Percentiles rank a stretch among this genome's conserved stretches.
phyloP scores from a whole-genome alignment of 2,888 invertebrate genomes.

The Erebia palarica region DNA sequence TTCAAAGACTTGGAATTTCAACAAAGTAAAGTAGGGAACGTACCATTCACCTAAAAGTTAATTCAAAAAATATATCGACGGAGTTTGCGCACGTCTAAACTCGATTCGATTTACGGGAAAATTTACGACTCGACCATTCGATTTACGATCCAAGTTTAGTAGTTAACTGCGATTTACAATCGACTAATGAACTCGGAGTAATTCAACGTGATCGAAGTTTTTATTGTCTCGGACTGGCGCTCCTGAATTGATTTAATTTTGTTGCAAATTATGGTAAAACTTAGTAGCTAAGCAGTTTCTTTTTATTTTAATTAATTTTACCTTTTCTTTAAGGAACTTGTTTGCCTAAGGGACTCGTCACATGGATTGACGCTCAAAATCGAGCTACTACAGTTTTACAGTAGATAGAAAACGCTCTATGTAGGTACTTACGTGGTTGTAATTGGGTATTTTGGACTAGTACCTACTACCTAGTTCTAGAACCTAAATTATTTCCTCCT shows the following conservation, averaged over 20 bases:
- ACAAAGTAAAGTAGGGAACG: background rate
- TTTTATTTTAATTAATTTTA: too few relatives aligned
- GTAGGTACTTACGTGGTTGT: too few relatives aligned
- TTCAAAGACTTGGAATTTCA: background rate
- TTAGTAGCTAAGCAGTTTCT: too few relatives aligned
- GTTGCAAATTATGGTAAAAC: background rate
- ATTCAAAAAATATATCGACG: slow-evolving; percentile 28
- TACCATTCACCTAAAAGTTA: slow-evolving; percentile 17
- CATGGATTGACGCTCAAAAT: too few relatives aligned
- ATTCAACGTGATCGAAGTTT: slow-evolving; percentile 39
- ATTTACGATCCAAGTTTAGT: slow-evolving; percentile 38
- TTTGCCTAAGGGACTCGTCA: too few relatives aligned
- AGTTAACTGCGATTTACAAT: slow-evolving; percentile 43
- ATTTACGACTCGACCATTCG: slow-evolving; percentile 35
- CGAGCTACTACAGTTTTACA: too few relatives aligned
- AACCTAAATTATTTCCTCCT: too few relatives aligned
- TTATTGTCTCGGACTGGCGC: slow-evolving; percentile 34
- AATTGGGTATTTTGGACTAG: too few relatives aligned
- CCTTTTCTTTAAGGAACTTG: too few relatives aligned
- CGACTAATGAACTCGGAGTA: slow-evolving; percentile 39
- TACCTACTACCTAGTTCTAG: too few relatives aligned
- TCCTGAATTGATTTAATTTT: slow-evolving; percentile 24
- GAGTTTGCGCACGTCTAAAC: slow-evolving; percentile 28
- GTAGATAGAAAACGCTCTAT: too few relatives aligned
- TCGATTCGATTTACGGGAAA: slow-evolving; percentile 34